phyloP scores from a whole-genome alignment of 2,113 vertebrate species.

The Urocynchramus pylzowi region DNA sequence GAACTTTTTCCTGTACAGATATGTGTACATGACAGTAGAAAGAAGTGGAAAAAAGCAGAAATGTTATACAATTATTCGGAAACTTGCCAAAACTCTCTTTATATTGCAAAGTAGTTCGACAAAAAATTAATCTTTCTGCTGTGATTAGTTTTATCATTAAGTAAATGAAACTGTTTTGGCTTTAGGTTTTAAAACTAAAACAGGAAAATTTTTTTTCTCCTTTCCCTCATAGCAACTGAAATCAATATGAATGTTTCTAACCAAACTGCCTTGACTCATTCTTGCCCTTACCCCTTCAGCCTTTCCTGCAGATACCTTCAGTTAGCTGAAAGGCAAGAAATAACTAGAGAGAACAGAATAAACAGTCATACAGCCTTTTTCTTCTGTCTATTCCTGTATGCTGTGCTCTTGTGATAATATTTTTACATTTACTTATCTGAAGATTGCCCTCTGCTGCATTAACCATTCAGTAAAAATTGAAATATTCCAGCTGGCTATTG shows the following conservation, averaged over 20 bases:
- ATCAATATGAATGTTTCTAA: not conserved
- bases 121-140: not conserved
- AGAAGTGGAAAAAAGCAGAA: not conserved
- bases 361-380: not conserved
- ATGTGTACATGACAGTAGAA: not conserved
- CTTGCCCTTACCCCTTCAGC: not conserved
- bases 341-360: not conserved
- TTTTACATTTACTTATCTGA: not conserved
- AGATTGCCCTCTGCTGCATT: not conserved
- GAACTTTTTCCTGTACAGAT: not conserved
- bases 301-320: not conserved
- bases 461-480: not conserved
- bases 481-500: not conserved
- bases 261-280: not conserved
- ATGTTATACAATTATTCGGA: not conserved
- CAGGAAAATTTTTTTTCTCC: not conserved
- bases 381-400: not conserved
- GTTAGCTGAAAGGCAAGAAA: not conserved
- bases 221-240: not conserved
- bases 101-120: not conserved
- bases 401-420: not conserved
- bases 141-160: not conserved
- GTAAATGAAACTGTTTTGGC: not conserved
- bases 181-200: constrained; percentile 2
- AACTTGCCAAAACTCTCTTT: not conserved